Evolutionary conservation across 2,797 vertebrate genomes (phyloP), one percentile per base, ranked within the genome.

Genomic region (Spheniscus humboldti): DNA sequence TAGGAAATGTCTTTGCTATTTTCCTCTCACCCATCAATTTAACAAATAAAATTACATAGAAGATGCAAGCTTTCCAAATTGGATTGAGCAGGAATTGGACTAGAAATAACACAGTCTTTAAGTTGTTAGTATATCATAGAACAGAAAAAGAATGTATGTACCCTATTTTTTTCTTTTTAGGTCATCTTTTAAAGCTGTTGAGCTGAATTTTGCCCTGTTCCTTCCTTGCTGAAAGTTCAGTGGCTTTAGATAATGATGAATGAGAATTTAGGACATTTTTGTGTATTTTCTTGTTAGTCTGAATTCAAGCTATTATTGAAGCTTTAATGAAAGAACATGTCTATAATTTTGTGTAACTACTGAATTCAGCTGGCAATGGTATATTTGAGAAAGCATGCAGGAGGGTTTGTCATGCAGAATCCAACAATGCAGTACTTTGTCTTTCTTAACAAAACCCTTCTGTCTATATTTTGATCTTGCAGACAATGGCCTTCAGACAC

Each of bases 401-500:
- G 71, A 68, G 71, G 20, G 43, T 73, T 86, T 92, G 82, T 96
- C 60, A 56, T 73, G 68, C 39, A 56, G 81, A 74, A 69, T 76
- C 71, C 48, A 83, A 94, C 78, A 95, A 68, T 85, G 52, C 22
- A 39, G 13, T 71, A 56, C 75, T 88, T 95, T 94, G 74, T 96
- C 25, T 85, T 80, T 87, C 73, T 76, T 78, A 96, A 95, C 75
- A 96, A 97, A 96, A 57, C 63, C 35, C 25, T 39, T 95, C 93
- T 97, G 67, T 96, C 62, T 96, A 9, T 95, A 45, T 95, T 91
- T 90, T 92, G 69, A 68, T 97, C 73, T 97, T 96, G 77, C 96
- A 98, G 98, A 97, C 97, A 97, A 98, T 98, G 92, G 98, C 98
- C 69, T 97, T 95, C 80, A 98, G 98, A 92, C 99, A 99, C 94